Percentiles rank a stretch among this genome's conserved stretches.
These are phyloP conservation scores for Drosophila novamexicana DNA, from an alignment of 1,140 invertebrate species.

Conservation along the genomic window DNA sequence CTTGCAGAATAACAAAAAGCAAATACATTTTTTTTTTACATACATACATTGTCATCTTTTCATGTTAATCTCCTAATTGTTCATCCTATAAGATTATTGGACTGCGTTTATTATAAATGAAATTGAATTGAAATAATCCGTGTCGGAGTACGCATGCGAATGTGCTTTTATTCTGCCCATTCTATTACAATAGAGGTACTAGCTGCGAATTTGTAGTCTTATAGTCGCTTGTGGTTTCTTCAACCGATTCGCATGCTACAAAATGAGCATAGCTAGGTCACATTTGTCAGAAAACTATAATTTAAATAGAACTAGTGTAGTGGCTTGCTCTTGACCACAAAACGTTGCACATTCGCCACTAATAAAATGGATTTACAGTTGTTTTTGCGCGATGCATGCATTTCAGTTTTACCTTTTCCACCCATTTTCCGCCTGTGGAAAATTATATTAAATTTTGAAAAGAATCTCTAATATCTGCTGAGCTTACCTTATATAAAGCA, in stretches of 20 bases:
- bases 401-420: neutral
- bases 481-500: too few species aligned
- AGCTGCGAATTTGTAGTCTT: neutral
- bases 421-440: too few species aligned
- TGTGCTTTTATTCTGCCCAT: too few species aligned
- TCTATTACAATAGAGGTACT: neutral
- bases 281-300: conserved; percentile 24
- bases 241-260: conserved; percentile 35
- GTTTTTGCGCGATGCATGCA: conserved; percentile 26
- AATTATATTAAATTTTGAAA: too few species aligned
- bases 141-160: neutral
- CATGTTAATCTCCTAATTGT: too few species aligned
- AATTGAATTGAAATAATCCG: too few species aligned
- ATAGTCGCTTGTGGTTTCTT: conserved; percentile 42
- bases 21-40: too few species aligned
- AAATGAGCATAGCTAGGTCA: conserved; percentile 7
- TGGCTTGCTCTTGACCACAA: conserved; percentile 51
- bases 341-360: neutral
- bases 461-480: too few species aligned
- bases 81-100: too few species aligned
- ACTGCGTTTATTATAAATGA: too few species aligned
- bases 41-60: too few species aligned
- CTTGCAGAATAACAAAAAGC: neutral
- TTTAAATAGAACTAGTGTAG: conserved; percentile 46
- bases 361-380: conserved; percentile 39